Evolutionary conservation across 2,113 vertebrate species (phyloP).

Genomic region (Lates calcarifer): DNA sequence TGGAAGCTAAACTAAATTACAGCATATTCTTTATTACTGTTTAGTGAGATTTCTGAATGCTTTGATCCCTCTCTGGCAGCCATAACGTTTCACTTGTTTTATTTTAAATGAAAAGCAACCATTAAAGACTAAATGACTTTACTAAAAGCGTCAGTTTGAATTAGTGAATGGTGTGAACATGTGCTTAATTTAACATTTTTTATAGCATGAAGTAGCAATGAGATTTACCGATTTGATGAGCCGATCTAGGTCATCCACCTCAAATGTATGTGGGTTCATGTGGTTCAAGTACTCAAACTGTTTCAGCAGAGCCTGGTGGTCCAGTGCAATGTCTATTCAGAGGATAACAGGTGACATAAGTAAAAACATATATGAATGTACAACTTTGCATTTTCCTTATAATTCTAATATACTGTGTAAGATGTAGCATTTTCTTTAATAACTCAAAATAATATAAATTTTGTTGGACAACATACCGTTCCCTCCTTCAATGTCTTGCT

Average conservation of each 20-base stretch:
- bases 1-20: not conserved
- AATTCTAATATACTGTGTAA: not conserved
- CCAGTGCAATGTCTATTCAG: conserved; percentile 83
- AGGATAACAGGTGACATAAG: not conserved
- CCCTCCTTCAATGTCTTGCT: conserved; percentile 93
- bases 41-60: not conserved
- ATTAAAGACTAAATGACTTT: not conserved
- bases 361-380: not conserved
- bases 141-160: not conserved
- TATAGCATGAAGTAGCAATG: not conserved
- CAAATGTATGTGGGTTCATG: conserved; percentile 96
- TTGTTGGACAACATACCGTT: conserved; percentile 76
- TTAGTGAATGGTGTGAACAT: not conserved
- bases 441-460: not conserved
- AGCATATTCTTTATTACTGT: not conserved
- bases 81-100: not conserved
- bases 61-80: not conserved
- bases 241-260: conserved; percentile 95
- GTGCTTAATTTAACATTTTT: not conserved
- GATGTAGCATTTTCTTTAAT: not conserved
- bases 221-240: conserved; percentile 95
- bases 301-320: conserved; percentile 94
- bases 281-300: conserved; percentile 98
- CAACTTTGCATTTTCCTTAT: not conserved
- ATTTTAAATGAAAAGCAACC: not conserved